A percentile compares a stretch with the other conserved stretches of the same genome.
These are phyloP conservation scores for Tapirus indicus DNA, from an alignment of 2,797 vertebrate genomes.

Conservation along the genomic window DNA sequence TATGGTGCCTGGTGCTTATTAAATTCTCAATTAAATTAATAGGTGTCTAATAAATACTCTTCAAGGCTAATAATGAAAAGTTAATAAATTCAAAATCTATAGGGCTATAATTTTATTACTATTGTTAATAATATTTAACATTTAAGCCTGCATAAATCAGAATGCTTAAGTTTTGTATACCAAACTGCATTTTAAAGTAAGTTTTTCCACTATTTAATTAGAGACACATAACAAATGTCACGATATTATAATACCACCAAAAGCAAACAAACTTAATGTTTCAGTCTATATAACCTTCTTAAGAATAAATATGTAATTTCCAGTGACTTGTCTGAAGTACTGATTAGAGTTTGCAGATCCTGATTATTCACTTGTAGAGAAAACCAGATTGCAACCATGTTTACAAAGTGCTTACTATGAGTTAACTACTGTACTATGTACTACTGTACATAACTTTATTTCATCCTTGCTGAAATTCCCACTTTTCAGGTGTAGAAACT, in stretches of 20 bases:
- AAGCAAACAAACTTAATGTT: slow-evolving; percentile 47
- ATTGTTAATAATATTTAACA: slow-evolving; percentile 46
- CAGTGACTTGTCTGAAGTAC: not conserved
- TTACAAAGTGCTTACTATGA: not conserved
- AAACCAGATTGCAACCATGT: not conserved
- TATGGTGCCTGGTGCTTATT: not conserved
- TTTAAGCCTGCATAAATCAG: slow-evolving; percentile 33
- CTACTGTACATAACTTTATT: not conserved
- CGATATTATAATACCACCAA: slow-evolving; percentile 19
- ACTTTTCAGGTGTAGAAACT: not conserved
- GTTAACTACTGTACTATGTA: not conserved
- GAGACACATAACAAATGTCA: not conserved
- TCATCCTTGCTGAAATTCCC: not conserved
- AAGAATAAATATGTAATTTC: slow-evolving; percentile 21
- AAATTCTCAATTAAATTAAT: slow-evolving; percentile 49
- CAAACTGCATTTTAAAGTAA: slow-evolving; percentile 33
- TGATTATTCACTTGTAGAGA: not conserved
- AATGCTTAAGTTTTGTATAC: slow-evolving; percentile 40
- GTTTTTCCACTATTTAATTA: slow-evolving; percentile 42
- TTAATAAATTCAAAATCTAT: slow-evolving; percentile 52
- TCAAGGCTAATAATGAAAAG: slow-evolving; percentile 38
- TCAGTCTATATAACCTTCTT: not conserved
- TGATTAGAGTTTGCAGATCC: not conserved
- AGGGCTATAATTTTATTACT: slow-evolving; percentile 46
- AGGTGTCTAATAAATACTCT: slow-evolving; percentile 29